Evolutionary conservation across 2,888 invertebrate species (phyloP).

Genomic region (Macaria liturata): DNA sequence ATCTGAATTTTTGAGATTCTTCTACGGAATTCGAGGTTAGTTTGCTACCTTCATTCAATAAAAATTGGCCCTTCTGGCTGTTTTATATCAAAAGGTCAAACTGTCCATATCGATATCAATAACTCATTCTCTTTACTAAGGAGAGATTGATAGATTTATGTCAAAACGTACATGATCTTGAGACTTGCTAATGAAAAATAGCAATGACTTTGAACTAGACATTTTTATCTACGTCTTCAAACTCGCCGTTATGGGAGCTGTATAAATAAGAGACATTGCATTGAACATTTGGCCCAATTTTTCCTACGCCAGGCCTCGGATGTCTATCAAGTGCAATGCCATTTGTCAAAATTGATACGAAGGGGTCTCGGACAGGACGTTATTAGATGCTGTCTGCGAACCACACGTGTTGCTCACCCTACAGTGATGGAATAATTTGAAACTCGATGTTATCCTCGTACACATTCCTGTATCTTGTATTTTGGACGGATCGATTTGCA

Average conservation of each 20-base stretch:
- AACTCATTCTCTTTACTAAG: not conserved
- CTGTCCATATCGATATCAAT: slow-evolving; percentile 3
- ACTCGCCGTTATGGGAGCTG: slow-evolving; percentile 20
- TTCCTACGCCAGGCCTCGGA: slow-evolving; percentile 34
- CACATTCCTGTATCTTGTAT: not conserved
- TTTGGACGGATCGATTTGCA: slow-evolving; percentile 3
- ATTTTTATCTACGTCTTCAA: slow-evolving; percentile 16
- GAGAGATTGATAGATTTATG: slow-evolving; percentile 18
- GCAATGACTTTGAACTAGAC: slow-evolving; percentile 21
- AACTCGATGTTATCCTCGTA: not conserved
- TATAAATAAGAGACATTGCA: slow-evolving; percentile 29
- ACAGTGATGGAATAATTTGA: not conserved
- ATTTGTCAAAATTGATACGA: slow-evolving; percentile 35
- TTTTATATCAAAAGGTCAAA: slow-evolving; percentile 9
- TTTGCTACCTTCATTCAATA: not conserved
- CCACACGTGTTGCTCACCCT: slow-evolving; percentile 5
- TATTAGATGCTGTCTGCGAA: slow-evolving; percentile 25
- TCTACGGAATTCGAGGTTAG: not conserved
- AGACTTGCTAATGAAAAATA: slow-evolving; percentile 28
- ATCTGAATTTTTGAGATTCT: not conserved
- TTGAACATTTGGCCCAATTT: slow-evolving; percentile 32
- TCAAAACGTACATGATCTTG: slow-evolving; percentile 26
- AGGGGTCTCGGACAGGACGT: slow-evolving; percentile 23
- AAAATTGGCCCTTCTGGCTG: not conserved
- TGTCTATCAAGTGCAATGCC: slow-evolving; percentile 36